Conservation (phyloP, 2,113 vertebrate genomes). For the Salvelinus alpinus region DNA sequence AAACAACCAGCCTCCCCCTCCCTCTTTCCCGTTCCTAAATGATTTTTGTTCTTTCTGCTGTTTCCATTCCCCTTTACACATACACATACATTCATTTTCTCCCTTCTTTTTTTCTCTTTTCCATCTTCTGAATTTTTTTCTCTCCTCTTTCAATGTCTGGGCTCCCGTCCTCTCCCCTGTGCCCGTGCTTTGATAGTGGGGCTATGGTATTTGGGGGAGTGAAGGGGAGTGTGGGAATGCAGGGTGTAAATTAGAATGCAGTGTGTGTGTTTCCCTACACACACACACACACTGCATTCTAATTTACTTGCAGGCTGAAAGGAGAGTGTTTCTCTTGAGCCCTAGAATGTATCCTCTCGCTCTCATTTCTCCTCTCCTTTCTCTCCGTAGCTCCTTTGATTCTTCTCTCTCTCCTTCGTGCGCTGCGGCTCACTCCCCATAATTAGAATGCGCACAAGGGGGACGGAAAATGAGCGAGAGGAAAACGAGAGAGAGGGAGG, state of each 20-base stretch:
- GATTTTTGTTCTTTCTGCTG: not conserved
- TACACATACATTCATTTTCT: not conserved
- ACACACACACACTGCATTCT: conserved; percentile 25
- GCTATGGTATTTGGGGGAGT: not conserved
- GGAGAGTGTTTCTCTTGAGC: conserved; percentile 33
- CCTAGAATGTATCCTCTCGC: conserved; percentile 17
- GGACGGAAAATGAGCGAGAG: conserved; percentile 8
- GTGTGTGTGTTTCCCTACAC: too few species aligned
- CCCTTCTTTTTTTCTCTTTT: conserved; percentile 19
- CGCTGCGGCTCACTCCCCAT: conserved; percentile 46
- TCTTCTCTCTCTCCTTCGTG: conserved; percentile 32
- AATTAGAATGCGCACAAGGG: conserved; percentile 54
- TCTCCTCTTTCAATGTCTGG: not conserved
- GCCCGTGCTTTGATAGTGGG: conserved; percentile 3
- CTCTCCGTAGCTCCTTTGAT: conserved; percentile 37
- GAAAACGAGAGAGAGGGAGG: not conserved
- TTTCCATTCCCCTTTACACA: not conserved
- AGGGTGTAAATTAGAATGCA: conserved; percentile 5
- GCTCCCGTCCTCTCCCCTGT: not conserved
- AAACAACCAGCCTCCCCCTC: conserved; percentile 5
- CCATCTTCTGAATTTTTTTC: not conserved
- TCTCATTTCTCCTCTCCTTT: conserved; percentile 13
- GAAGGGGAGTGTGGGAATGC: not conserved
- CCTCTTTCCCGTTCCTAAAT: not conserved
- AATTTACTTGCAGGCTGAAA: conserved; percentile 45